Percentiles rank a stretch among this genome's conserved stretches.
phyloP scores from a whole-genome alignment of 2,888 invertebrate genomes.

The Rhingia rostrata region DNA sequence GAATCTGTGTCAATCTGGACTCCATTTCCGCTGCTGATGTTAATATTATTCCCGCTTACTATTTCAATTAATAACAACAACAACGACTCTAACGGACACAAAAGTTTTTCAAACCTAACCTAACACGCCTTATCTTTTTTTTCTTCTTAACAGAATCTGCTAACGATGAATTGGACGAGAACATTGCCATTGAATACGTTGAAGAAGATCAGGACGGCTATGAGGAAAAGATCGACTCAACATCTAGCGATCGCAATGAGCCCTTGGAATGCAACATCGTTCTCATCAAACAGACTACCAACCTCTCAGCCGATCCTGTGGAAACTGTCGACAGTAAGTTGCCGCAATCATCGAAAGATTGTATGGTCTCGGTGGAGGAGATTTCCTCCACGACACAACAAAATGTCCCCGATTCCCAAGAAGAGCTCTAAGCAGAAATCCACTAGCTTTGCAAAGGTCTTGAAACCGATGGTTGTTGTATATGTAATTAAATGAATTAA shows the following conservation, averaged over 20 bases:
- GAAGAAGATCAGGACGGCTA: constrained; percentile 76
- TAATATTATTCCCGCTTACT: no score
- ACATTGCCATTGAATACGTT: constrained; percentile 78
- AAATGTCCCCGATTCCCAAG: constrained; percentile 48
- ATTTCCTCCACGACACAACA: constrained; percentile 69
- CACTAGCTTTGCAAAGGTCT: constrained; percentile 35
- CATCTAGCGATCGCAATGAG: constrained; percentile 55
- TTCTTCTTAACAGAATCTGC: constrained; percentile 55
- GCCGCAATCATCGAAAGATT: constrained; percentile 45
- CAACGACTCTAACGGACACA: no score
- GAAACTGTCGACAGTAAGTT: constrained; percentile 56
- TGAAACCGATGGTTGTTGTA: constrained; percentile 69
- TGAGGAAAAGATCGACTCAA: constrained; percentile 68
- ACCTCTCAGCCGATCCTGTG: constrained; percentile 15
- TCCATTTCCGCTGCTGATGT: no score
- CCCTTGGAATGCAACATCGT: constrained; percentile 57
- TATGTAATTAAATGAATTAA: constrained; percentile 50
- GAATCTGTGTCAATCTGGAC: no score
- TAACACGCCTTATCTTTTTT: constrained; percentile 2
- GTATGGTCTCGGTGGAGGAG: constrained; percentile 69
- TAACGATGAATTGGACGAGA: constrained; percentile 78
- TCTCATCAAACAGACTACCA: constrained; percentile 51
- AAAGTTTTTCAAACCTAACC: neutral
- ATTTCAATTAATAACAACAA: no score
- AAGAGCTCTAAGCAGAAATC: constrained; percentile 36